phyloP scores from a whole-genome alignment of 2,797 vertebrate genomes.

The Yasuhikotakia modesta region DNA sequence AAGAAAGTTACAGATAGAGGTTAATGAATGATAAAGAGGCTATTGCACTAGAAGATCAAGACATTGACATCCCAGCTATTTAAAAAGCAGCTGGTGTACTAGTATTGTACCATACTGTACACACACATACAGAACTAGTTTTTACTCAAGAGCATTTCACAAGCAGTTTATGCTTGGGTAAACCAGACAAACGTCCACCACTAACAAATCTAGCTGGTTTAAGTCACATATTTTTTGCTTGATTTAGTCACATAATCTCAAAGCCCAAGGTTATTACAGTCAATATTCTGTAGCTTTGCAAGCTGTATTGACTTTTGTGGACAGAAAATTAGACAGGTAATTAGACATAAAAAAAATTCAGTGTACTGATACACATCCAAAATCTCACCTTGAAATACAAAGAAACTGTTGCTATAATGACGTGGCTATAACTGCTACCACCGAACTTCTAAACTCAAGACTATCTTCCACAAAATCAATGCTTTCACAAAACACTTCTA shows the following conservation, averaged over 20 bases:
- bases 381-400: background rate
- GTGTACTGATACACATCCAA: too few relatives aligned
- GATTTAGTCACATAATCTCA: background rate
- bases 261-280: background rate
- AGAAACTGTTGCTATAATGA: background rate
- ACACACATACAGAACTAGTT: background rate
- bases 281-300: too few relatives aligned
- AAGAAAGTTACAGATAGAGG: constrained; percentile 74
- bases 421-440: background rate
- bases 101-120: too few relatives aligned
- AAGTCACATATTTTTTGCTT: background rate
- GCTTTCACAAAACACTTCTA: constrained; percentile 3
- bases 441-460: background rate
- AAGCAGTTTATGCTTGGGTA: background rate
- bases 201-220: background rate
- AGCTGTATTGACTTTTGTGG: too few relatives aligned
- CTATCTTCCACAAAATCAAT: background rate
- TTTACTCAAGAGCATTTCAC: background rate
- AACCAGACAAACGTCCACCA: background rate
- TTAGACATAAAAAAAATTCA: too few relatives aligned
- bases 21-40: constrained; percentile 89
- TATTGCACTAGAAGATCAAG: constrained; percentile 70
- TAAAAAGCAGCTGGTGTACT: constrained; percentile 32
- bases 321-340: too few relatives aligned
- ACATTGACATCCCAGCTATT: constrained; percentile 67